Evolutionary conservation across 2,888 invertebrate genomes (phyloP).

Genomic region (Drosophila neoperkinsi): DNA sequence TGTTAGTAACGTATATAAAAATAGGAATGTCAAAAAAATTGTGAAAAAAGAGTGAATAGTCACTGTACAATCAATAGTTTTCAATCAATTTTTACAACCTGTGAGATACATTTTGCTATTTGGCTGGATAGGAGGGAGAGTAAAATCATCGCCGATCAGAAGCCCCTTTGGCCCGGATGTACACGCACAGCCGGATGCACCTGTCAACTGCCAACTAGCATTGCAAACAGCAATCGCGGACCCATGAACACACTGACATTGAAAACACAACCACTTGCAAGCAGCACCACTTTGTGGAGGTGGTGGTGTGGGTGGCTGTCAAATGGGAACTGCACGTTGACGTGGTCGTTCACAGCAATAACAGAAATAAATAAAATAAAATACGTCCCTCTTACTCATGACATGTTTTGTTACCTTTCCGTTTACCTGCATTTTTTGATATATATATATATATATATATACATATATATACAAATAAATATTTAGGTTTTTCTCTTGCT

Average conservation of each 20-base stretch:
- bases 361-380: slow-evolving; percentile 21
- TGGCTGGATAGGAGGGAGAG: not conserved
- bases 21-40: slow-evolving; percentile 27
- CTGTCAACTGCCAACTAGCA: slow-evolving; percentile 51
- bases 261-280: slow-evolving; percentile 41
- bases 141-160: slow-evolving; percentile 8
- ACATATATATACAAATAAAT: slow-evolving; percentile 40
- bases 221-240: slow-evolving; percentile 45
- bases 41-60: slow-evolving; percentile 42
- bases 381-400: slow-evolving; percentile 31
- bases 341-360: slow-evolving; percentile 41
- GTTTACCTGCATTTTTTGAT: slow-evolving; percentile 33
- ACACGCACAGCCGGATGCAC: slow-evolving; percentile 53
- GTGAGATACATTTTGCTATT: slow-evolving; percentile 56
- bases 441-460: not conserved
- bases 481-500: slow-evolving; percentile 32
- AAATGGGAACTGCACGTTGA: slow-evolving; percentile 48
- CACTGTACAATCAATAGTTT: slow-evolving; percentile 56
- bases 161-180: slow-evolving; percentile 9
- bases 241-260: slow-evolving; percentile 27
- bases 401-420: slow-evolving; percentile 49
- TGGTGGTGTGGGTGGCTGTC: not conserved
- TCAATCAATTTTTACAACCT: slow-evolving; percentile 66
- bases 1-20: not conserved
- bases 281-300: slow-evolving; percentile 36